Conservation (phyloP, 2,113 vertebrate species). For the Catagonus wagneri region DNA sequence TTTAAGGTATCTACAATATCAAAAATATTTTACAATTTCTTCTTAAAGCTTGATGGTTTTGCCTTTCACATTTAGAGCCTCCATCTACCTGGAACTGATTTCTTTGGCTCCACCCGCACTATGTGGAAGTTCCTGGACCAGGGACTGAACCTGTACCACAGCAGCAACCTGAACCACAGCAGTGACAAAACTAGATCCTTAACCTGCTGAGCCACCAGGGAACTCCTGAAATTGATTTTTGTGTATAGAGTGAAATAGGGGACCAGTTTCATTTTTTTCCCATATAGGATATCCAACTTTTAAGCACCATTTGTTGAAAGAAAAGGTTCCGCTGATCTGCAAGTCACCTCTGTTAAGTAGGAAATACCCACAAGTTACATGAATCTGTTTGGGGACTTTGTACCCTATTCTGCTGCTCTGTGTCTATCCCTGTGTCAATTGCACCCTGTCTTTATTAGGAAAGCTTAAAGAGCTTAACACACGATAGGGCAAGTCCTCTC, state of each 20-base stretch:
- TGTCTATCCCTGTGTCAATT: not conserved
- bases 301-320: not conserved
- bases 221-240: too few species aligned
- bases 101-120: too few species aligned
- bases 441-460: not conserved
- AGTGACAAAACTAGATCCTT: too few species aligned
- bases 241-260: not conserved
- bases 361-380: not conserved
- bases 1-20: not conserved
- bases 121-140: too few species aligned
- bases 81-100: not conserved
- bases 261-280: not conserved
- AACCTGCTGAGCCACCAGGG: too few species aligned
- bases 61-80: not conserved
- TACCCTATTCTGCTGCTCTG: not conserved
- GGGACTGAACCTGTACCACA: too few species aligned
- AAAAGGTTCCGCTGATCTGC: not conserved
- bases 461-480: not conserved
- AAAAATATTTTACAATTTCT: not conserved
- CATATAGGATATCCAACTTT: not conserved
- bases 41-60: not conserved
- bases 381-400: conserved; percentile 5
- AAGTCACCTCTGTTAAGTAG: not conserved
- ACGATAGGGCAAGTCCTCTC: not conserved
- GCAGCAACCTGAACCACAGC: too few species aligned